A percentile compares a stretch with the other conserved stretches of the same genome.
Conservation (phyloP, 37 sponge, comb jelly and placozoan genomes). For the Hormiphora californensis region DNA sequence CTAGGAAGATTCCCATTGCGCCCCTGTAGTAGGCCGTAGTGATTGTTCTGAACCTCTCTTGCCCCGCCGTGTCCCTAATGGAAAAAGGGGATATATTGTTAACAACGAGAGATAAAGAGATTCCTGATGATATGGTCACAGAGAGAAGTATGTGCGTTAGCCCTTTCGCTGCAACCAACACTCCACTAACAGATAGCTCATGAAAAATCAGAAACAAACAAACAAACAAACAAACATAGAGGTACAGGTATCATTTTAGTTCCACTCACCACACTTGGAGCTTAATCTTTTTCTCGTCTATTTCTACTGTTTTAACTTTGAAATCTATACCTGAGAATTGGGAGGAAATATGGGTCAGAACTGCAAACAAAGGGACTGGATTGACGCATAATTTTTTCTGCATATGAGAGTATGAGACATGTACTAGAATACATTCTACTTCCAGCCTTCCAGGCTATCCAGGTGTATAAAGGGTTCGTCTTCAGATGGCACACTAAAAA, state of each 20-base stretch:
- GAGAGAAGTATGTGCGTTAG: no score
- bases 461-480: no score
- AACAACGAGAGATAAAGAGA: not conserved
- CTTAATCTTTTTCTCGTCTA: slow-evolving; percentile 97
- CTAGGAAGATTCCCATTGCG: slow-evolving; percentile 92
- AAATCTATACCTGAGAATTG: slow-evolving; percentile 54
- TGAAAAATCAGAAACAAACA: not conserved
- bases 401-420: no score
- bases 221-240: not conserved
- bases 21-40: slow-evolving; percentile 56
- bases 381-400: no score
- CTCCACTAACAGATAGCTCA: no score
- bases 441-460: no score
- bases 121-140: no score
- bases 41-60: slow-evolving; percentile 55
- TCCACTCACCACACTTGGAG: slow-evolving; percentile 84
- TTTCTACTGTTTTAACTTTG: slow-evolving; percentile 72
- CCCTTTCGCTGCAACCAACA: no score
- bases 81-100: not conserved
- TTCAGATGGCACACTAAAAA: no score
- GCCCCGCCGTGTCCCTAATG: slow-evolving; percentile 54
- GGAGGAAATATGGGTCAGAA: no score
- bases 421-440: no score
- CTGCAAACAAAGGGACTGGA: no score
- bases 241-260: not conserved